Evolutionary conservation across 2,797 vertebrate genomes (phyloP).

Genomic region (Melanogrammus aeglefinus): DNA sequence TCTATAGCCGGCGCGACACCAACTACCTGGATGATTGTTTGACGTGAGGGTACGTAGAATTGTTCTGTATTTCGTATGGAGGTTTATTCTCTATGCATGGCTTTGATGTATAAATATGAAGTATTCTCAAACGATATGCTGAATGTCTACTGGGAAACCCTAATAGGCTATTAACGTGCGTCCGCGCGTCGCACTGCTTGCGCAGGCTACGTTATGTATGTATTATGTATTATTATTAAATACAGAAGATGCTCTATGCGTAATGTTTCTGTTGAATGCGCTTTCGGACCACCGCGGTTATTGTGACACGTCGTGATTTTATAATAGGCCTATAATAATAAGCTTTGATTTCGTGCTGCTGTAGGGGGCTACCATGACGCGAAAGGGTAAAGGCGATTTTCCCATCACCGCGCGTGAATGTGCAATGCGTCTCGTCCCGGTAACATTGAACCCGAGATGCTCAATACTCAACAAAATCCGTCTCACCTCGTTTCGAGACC

Average conservation of each 20-base stretch:
- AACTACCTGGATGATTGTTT: constrained; percentile 62
- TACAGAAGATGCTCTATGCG: neutral
- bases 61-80: neutral
- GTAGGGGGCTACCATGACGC: neutral
- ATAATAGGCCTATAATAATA: neutral
- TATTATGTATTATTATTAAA: neutral
- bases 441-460: neutral
- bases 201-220: neutral
- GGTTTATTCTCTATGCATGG: neutral
- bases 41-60: constrained; percentile 67
- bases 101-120: constrained; percentile 1
- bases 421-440: neutral
- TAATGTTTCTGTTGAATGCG: neutral
- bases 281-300: neutral
- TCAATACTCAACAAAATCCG: too few relatives aligned
- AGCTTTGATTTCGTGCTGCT: neutral
- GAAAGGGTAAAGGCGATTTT: neutral
- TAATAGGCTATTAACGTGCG: neutral
- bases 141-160: neutral
- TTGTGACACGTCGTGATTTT: neutral
- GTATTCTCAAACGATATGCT: constrained; percentile 11
- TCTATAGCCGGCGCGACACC: constrained; percentile 41
- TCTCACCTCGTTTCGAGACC: neutral
- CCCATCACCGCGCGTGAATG: too few relatives aligned
- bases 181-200: neutral